phyloP scores from a whole-genome alignment of 2,113 vertebrate species.

The Ranitomeya variabilis region DNA sequence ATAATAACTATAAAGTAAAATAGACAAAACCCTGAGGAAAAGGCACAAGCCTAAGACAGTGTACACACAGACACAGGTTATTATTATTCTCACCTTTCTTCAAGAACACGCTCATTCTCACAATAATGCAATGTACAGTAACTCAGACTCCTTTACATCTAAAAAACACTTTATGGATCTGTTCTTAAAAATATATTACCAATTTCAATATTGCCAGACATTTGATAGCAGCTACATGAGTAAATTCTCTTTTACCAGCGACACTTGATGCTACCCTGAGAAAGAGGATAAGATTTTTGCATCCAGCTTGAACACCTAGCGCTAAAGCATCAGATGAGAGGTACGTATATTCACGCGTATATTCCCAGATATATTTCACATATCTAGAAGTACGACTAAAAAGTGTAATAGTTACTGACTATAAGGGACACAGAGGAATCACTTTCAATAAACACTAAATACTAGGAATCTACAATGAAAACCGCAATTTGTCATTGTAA shows the following conservation, averaged over 20 bases:
- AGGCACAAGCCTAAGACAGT: no score
- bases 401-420: not conserved
- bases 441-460: not conserved
- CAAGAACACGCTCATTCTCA: not conserved
- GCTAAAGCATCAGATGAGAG: constrained; percentile 13
- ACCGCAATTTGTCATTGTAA: not conserved
- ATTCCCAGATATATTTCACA: not conserved
- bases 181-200: not conserved
- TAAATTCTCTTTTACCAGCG: not conserved
- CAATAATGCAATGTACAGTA: not conserved
- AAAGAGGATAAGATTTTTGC: constrained; percentile 11
- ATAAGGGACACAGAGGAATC: not conserved
- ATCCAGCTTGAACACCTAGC: not conserved
- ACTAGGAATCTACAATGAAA: not conserved
- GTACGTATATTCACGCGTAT: not conserved
- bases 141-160: not conserved
- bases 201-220: not conserved
- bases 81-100: no score
- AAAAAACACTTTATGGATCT: not conserved
- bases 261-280: not conserved
- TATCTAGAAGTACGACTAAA: not conserved
- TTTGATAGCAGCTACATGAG: not conserved
- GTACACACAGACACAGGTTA: no score
- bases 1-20: no score
- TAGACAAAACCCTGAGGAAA: no score